Percentiles rank a stretch among this genome's conserved stretches.
phyloP scores from a whole-genome alignment of 2,113 vertebrate species.

The Sclerurus mexicanus region DNA sequence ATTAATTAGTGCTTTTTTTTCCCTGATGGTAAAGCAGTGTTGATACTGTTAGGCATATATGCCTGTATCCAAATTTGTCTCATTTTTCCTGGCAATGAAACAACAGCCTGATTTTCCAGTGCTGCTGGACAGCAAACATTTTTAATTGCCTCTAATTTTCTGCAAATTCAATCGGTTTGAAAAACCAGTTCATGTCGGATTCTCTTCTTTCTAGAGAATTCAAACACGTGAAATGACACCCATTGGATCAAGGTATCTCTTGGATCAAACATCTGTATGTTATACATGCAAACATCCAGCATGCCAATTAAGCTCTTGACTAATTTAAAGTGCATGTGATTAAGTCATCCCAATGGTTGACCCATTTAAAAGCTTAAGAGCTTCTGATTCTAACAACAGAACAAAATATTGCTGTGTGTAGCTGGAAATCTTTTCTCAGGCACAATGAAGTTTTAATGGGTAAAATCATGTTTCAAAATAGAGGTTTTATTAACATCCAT shows the following conservation, averaged over 20 bases:
- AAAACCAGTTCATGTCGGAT: background rate
- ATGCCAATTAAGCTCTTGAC: slow-evolving; percentile 24
- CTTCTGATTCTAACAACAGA: background rate
- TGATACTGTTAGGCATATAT: background rate
- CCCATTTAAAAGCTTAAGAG: slow-evolving; percentile 32
- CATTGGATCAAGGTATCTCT: background rate
- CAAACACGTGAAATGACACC: background rate
- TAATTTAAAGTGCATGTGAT: slow-evolving; percentile 41
- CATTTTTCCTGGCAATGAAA: background rate
- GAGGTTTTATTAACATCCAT: background rate
- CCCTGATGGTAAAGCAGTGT: background rate
- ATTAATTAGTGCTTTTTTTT: background rate
- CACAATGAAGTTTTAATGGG: background rate
- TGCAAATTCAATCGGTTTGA: background rate
- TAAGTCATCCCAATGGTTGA: background rate
- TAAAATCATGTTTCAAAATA: background rate
- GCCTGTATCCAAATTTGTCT: background rate
- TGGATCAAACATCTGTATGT: background rate
- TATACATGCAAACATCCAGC: slow-evolving; percentile 22
- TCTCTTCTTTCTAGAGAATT: background rate
- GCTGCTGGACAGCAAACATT: background rate
- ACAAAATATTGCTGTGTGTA: background rate
- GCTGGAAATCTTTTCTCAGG: background rate
- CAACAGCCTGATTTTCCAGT: background rate
- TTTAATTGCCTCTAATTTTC: background rate